Evolutionary conservation across 2,888 invertebrate genomes (phyloP).

Genomic region (Polia nebulosa): DNA sequence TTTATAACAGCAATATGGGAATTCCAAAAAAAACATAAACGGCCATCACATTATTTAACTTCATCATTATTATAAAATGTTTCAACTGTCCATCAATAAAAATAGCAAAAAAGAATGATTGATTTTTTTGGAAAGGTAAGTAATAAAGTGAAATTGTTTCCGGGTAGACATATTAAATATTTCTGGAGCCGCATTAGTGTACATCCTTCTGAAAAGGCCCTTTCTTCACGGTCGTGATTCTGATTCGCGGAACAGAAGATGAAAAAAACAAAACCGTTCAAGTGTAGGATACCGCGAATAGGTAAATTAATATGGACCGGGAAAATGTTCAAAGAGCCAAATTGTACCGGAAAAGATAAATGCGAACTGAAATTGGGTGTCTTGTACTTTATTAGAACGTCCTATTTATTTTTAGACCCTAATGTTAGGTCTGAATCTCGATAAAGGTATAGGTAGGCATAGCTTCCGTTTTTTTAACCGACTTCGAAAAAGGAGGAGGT

Average conservation of each 20-base stretch:
- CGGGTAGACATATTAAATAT: slow-evolving; percentile 30
- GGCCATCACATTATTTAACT: neutral
- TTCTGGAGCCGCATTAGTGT: slow-evolving; percentile 31
- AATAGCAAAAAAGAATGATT: slow-evolving; percentile 12
- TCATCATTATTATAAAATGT: neutral
- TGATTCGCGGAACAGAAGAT: slow-evolving; percentile 37
- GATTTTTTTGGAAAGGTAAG: slow-evolving; percentile 16
- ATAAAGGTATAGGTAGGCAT: neutral
- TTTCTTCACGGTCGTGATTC: slow-evolving; percentile 47
- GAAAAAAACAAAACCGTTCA: slow-evolving; percentile 46
- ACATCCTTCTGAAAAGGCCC: slow-evolving; percentile 32
- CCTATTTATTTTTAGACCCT: slow-evolving; percentile 16
- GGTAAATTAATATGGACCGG: slow-evolving; percentile 50
- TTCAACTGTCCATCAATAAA: neutral
- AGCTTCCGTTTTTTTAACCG: neutral
- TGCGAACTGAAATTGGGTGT: slow-evolving; percentile 22
- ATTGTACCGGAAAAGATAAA: slow-evolving; percentile 21
- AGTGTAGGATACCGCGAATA: slow-evolving; percentile 29
- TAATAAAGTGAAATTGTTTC: slow-evolving; percentile 37
- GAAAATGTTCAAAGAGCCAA: slow-evolving; percentile 35
- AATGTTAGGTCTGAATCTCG: neutral
- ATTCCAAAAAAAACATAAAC: neutral
- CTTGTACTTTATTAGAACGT: slow-evolving; percentile 12
- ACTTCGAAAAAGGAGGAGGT: too few species aligned
- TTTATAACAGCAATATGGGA: neutral